Conservation (phyloP, 2,888 invertebrate species). For the Dolomedes plantarius region DNA sequence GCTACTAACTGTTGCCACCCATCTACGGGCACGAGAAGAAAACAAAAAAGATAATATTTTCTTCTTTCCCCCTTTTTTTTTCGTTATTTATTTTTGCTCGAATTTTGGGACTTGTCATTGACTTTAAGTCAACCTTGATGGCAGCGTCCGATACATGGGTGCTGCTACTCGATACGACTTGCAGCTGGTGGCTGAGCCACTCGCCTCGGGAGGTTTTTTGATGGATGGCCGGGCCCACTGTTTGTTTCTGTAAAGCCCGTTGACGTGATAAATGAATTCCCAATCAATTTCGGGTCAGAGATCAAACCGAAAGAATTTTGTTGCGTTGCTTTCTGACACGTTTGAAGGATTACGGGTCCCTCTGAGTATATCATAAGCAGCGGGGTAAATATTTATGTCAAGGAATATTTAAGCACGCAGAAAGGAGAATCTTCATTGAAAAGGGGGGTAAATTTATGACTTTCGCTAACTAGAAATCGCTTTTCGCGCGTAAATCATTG, state of each 20-base stretch:
- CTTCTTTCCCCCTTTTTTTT: too few species aligned
- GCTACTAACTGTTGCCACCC: not conserved
- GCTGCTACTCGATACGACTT: not conserved
- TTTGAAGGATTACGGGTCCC: not conserved
- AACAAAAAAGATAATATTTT: too few species aligned
- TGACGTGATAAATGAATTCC: not conserved
- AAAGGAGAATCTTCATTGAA: not conserved
- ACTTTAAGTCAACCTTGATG: not conserved
- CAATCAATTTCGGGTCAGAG: not conserved
- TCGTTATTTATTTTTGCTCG: too few species aligned
- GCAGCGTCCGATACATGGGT: not conserved
- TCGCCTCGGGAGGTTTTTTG: not conserved
- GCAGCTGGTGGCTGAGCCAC: not conserved
- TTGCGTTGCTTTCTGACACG: not conserved
- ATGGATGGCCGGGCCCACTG: not conserved
- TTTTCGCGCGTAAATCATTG: not conserved
- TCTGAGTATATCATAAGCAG: not conserved
- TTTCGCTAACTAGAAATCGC: not conserved
- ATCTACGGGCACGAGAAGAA: not conserved
- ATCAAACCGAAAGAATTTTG: not conserved
- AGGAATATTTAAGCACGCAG: not conserved
- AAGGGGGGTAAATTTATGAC: not conserved
- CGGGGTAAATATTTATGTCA: not conserved
- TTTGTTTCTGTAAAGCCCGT: not conserved
- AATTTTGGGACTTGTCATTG: not conserved